Evolutionary conservation across 2,888 invertebrate species (phyloP).

Genomic region (Pristionchus arcanus): DNA sequence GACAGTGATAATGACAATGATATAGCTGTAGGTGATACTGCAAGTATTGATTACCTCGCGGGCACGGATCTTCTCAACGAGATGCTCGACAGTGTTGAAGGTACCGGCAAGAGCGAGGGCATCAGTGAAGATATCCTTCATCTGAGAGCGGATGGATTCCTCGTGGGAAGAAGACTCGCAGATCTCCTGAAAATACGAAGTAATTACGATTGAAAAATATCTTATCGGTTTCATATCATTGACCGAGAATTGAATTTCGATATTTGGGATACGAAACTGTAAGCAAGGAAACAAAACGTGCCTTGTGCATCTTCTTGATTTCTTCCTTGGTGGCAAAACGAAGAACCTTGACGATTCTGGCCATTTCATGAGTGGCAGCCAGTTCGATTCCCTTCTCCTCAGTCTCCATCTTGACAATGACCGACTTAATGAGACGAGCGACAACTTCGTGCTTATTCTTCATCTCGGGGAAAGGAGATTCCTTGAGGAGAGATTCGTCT

Average conservation of each 20-base stretch:
- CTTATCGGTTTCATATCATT: too few species aligned
- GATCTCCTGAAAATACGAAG: background rate
- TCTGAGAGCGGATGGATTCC: constrained; percentile 56
- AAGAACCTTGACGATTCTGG: constrained; percentile 68
- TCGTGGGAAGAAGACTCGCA: constrained; percentile 53
- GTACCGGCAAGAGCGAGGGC: constrained; percentile 72
- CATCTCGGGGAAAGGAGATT: constrained; percentile 58
- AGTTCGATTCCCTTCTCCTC: constrained; percentile 50
- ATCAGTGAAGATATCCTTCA: constrained; percentile 70
- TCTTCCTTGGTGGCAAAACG: constrained; percentile 64
- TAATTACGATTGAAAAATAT: too few species aligned
- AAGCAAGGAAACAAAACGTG: background rate
- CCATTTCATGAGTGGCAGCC: constrained; percentile 60
- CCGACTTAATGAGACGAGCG: constrained; percentile 35
- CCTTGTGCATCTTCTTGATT: constrained; percentile 61
- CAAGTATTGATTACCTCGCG: constrained; percentile 59
- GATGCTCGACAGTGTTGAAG: constrained; percentile 63
- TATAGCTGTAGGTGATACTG: too few species aligned
- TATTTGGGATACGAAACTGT: constrained; percentile 58
- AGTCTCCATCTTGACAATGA: constrained; percentile 44
- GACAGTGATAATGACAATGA: too few species aligned
- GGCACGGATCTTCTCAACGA: constrained; percentile 63
- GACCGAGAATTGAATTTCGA: too few species aligned
- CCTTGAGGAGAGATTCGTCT: constrained; percentile 62
- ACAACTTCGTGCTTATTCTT: constrained; percentile 64